phyloP scores from a whole-genome alignment of 2,888 invertebrate species.

The Cerastoderma edule region DNA sequence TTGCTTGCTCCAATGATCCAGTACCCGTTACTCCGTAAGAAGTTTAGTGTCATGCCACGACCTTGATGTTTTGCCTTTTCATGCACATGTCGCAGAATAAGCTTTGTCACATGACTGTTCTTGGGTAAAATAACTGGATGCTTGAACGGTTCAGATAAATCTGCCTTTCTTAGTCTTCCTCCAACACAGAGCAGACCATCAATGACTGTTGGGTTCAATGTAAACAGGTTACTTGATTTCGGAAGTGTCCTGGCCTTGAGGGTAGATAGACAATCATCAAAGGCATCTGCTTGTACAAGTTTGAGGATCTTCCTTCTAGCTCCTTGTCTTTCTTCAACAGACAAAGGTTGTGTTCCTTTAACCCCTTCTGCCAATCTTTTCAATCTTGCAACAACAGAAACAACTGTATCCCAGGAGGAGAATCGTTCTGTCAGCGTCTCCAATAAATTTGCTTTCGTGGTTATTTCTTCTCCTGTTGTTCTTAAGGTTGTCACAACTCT shows the following conservation, averaged over 20 bases:
- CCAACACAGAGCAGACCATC: conserved; percentile 44
- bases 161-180: conserved; percentile 20
- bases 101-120: conserved; percentile 43
- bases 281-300: conserved; percentile 37
- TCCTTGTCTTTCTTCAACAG: conserved; percentile 30
- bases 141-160: conserved; percentile 19
- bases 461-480: neutral
- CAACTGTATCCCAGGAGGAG: conserved; percentile 25
- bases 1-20: conserved; percentile 74
- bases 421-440: conserved; percentile 29
- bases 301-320: conserved; percentile 36
- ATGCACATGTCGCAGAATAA: conserved; percentile 57
- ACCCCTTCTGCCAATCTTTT: conserved; percentile 30
- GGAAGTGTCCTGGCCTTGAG: conserved; percentile 38
- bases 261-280: conserved; percentile 19
- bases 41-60: conserved; percentile 56
- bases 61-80: conserved; percentile 52
- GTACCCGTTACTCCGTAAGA: conserved; percentile 60
- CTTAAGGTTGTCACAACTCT: conserved; percentile 14
- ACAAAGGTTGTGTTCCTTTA: conserved; percentile 18
- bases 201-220: conserved; percentile 17
- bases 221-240: conserved; percentile 33
- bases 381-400: conserved; percentile 27
- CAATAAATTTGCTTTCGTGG: neutral
- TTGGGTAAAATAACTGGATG: conserved; percentile 38